A percentile compares a stretch with the other conserved stretches of the same genome.
Evolutionary conservation across 35 echinoderm and acorn worm species (phyloP).

Genomic region (Patiria miniata): DNA sequence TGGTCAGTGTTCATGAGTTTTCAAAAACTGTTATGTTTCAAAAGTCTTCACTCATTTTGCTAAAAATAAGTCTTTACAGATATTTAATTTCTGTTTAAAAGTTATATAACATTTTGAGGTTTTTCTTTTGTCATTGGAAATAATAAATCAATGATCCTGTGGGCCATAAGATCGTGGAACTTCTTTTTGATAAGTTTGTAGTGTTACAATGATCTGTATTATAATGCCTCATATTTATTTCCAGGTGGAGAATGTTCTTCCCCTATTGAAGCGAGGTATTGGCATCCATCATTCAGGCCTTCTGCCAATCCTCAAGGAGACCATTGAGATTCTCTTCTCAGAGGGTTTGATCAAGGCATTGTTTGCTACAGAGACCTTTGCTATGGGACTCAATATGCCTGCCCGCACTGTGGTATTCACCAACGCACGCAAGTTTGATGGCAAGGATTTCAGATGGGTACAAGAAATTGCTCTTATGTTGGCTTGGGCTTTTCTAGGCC

Average conservation of each 20-base stretch:
- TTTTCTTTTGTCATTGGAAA: too few relatives aligned
- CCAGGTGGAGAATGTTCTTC: slow-evolving; percentile 93
- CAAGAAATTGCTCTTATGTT: not conserved
- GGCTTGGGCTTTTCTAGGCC: not conserved
- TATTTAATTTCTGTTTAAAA: too few relatives aligned
- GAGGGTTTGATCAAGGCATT: slow-evolving; percentile 96
- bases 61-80: too few relatives aligned
- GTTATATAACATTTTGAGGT: too few relatives aligned
- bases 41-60: too few relatives aligned
- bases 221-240: not conserved
- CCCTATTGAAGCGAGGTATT: slow-evolving; percentile 91
- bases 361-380: slow-evolving; percentile 98
- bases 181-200: too few relatives aligned
- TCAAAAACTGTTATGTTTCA: too few relatives aligned
- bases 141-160: too few relatives aligned
- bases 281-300: slow-evolving; percentile 98
- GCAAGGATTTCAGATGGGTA: slow-evolving; percentile 99
- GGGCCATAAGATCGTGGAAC: too few relatives aligned
- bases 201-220: too few relatives aligned
- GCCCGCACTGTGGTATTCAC: slow-evolving; percentile 99
- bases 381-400: slow-evolving; percentile 99
- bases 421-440: slow-evolving; percentile 98
- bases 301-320: slow-evolving; percentile 92
- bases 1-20: too few relatives aligned
- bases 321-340: slow-evolving; percentile 93